Conservation (phyloP, 2,797 vertebrate genomes). For the Clarias fuscus region DNA sequence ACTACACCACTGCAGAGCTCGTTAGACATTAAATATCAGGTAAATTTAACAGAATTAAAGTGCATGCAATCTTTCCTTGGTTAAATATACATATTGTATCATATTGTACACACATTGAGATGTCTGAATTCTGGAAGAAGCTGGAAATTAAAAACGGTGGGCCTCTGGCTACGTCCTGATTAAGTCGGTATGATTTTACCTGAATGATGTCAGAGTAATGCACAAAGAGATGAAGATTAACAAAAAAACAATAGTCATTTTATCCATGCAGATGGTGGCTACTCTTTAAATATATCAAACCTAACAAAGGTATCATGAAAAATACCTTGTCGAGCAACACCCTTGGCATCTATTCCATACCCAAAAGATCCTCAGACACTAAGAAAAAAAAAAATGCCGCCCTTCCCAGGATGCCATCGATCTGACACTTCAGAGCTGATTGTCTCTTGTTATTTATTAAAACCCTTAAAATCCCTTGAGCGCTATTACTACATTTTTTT, state of each 20-base stretch:
- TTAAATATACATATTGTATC: not conserved
- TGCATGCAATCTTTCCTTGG: not conserved
- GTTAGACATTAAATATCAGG: not conserved
- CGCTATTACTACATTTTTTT: constrained; percentile 9
- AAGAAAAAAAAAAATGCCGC: constrained; percentile 31
- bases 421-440: constrained; percentile 29
- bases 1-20: too few species aligned
- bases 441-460: constrained; percentile 43
- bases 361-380: constrained; percentile 32
- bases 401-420: constrained; percentile 24
- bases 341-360: constrained; percentile 41
- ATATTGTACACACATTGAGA: not conserved
- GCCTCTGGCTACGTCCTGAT: constrained; percentile 34
- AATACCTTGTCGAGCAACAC: constrained; percentile 7
- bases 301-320: constrained; percentile 46
- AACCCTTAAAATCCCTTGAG: constrained; percentile 8
- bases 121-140: not conserved
- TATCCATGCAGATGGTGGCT: constrained; percentile 53
- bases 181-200: constrained; percentile 47
- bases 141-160: not conserved
- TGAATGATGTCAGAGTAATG: constrained; percentile 40
- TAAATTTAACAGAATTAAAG: not conserved
- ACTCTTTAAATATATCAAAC: constrained; percentile 60
- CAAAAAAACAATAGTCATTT: constrained; percentile 38
- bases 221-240: not conserved